Percentiles rank a stretch among this genome's conserved stretches.
Evolutionary conservation across 2,888 invertebrate genomes (phyloP).

Genomic region (Azorinus chamasolen): DNA sequence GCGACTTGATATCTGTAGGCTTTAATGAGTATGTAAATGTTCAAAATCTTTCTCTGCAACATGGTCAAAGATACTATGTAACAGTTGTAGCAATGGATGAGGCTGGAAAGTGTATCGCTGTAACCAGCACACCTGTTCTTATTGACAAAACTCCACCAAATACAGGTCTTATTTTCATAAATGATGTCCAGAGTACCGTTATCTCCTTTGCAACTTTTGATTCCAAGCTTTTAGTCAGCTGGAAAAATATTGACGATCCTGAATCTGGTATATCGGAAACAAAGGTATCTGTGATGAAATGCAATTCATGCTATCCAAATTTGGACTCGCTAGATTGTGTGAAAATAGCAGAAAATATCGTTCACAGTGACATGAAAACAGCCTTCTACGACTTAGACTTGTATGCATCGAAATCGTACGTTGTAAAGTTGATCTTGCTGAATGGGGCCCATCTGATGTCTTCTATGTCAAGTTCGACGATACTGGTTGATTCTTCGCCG

Average conservation of each 20-base stretch:
- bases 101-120: constrained; percentile 60
- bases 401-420: constrained; percentile 40
- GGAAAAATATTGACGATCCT: constrained; percentile 41
- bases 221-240: constrained; percentile 36
- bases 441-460: constrained; percentile 60
- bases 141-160: constrained; percentile 68
- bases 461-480: constrained; percentile 20
- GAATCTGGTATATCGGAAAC: constrained; percentile 49
- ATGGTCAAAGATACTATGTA: constrained; percentile 58
- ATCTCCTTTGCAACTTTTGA: constrained; percentile 33
- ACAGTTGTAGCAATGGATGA: constrained; percentile 67
- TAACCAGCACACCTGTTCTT: constrained; percentile 45
- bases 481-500: constrained; percentile 56
- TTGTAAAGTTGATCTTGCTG: constrained; percentile 44
- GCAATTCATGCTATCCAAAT: constrained; percentile 16
- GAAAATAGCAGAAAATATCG: constrained; percentile 30
- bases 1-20: constrained; percentile 37
- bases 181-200: constrained; percentile 25
- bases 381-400: constrained; percentile 64
- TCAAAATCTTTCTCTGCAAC: constrained; percentile 43
- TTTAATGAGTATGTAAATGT: constrained; percentile 56
- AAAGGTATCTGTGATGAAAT: constrained; percentile 34
- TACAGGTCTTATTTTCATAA: constrained; percentile 39
- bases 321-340: constrained; percentile 23
- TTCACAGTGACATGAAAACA: constrained; percentile 44